Conservation (phyloP, 2,888 invertebrate species). For the Drosophila vallismaia region DNA sequence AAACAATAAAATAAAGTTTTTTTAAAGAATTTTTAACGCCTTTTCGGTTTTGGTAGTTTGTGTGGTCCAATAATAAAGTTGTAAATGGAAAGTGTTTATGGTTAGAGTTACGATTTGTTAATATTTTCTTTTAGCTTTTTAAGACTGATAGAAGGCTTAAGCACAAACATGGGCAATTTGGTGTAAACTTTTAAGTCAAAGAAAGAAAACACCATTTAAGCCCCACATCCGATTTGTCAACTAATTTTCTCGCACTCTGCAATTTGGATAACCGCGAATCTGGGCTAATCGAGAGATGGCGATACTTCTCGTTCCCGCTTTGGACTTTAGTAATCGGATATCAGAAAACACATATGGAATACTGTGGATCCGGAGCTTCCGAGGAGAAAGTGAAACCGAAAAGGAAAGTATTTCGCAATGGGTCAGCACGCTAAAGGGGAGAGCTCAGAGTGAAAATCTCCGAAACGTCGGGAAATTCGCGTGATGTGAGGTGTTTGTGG, state of each 20-base stretch:
- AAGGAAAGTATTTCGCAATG: constrained; percentile 25
- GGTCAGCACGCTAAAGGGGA: constrained; percentile 4
- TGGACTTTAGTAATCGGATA: constrained; percentile 31
- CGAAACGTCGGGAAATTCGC: constrained; percentile 26
- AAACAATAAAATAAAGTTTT: constrained; percentile 59
- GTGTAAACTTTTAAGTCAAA: not conserved
- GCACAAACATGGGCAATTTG: constrained; percentile 1
- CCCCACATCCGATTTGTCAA: constrained; percentile 17
- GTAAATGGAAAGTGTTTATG: too few species aligned
- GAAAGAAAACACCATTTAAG: not conserved
- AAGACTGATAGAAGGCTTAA: not conserved
- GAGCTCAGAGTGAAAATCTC: constrained; percentile 11
- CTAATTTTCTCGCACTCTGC: constrained; percentile 19
- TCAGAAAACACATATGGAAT: constrained; percentile 13
- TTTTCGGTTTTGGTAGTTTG: constrained; percentile 8
- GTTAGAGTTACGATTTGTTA: too few species aligned
- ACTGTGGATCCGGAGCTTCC: constrained; percentile 11
- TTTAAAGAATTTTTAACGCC: constrained; percentile 1
- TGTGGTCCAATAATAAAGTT: constrained; percentile 54
- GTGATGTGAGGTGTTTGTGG: constrained; percentile 41
- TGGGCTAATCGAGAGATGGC: constrained; percentile 3
- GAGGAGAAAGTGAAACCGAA: constrained; percentile 24
- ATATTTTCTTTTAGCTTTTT: not conserved
- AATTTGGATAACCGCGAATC: constrained; percentile 14
- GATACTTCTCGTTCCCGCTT: constrained; percentile 10